Conservation (phyloP, 2,797 vertebrate species). For the Urophycis tenuis region DNA sequence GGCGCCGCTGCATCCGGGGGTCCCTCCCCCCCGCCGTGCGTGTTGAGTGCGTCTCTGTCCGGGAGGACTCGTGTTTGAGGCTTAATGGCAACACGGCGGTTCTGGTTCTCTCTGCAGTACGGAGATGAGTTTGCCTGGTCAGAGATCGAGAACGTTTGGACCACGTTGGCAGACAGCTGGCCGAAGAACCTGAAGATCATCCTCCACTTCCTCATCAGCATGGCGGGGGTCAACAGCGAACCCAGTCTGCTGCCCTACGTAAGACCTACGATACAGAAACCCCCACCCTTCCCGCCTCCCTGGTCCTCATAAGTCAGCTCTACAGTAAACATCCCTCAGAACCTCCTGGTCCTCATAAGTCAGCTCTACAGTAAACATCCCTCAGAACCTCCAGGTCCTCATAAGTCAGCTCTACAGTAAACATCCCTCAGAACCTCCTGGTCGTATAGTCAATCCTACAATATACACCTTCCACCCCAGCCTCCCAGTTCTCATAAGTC, state of each 20-base stretch:
- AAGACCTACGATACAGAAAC: constrained; percentile 48
- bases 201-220: constrained; percentile 96
- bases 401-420: not conserved
- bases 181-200: constrained; percentile 99
- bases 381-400: not conserved
- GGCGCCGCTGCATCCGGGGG: too few relatives aligned
- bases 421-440: not conserved
- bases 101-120: constrained; percentile 70
- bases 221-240: constrained; percentile 95
- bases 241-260: constrained; percentile 98
- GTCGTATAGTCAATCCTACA: not conserved
- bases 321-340: not conserved
- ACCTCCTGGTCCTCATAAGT: not conserved
- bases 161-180: constrained; percentile 96
- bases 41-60: too few relatives aligned
- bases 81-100: too few relatives aligned
- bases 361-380: not conserved
- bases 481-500: too few relatives aligned
- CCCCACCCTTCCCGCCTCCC: not conserved
- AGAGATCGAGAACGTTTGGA: constrained; percentile 98
- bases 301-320: not conserved
- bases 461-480: not conserved
- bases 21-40: too few relatives aligned
- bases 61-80: too few relatives aligned
- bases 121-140: constrained; percentile 98